phyloP scores from a whole-genome alignment of 2,888 invertebrate genomes.

The Cheilosia variabilis region DNA sequence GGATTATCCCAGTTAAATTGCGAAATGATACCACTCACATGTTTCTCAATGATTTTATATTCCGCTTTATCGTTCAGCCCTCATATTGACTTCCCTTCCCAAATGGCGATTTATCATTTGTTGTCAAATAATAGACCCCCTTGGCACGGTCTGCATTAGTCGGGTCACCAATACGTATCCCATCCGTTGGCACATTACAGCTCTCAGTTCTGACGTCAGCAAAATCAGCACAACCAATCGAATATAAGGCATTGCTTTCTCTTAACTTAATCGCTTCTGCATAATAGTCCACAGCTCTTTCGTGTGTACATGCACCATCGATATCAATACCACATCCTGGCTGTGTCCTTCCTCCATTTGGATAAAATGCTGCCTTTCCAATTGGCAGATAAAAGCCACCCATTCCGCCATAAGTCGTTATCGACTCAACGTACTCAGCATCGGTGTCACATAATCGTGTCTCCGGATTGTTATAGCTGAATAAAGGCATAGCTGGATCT shows the following conservation, averaged over 20 bases:
- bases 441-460: constrained; percentile 70
- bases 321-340: constrained; percentile 83
- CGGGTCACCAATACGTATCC: constrained; percentile 33
- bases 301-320: constrained; percentile 81
- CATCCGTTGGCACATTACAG: constrained; percentile 8
- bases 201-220: constrained; percentile 10
- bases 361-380: constrained; percentile 84
- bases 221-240: constrained; percentile 30
- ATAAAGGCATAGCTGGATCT: constrained; percentile 76
- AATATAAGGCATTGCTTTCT: neutral
- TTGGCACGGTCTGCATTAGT: constrained; percentile 17
- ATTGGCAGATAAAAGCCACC: constrained; percentile 75
- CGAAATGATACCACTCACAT: too few relatives aligned
- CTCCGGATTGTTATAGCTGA: constrained; percentile 38
- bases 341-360: constrained; percentile 84
- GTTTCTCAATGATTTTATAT: neutral
- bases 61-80: neutral
- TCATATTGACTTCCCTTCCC: constrained; percentile 16
- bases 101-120: constrained; percentile 29
- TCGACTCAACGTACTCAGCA: constrained; percentile 76
- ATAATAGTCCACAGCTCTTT: constrained; percentile 80
- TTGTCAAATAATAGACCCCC: constrained; percentile 38
- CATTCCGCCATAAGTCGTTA: constrained; percentile 76
- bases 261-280: constrained; percentile 80
- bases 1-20: too few relatives aligned